Conservation (phyloP, 2,888 invertebrate genomes). For the Amphipyra tragopoginis region DNA sequence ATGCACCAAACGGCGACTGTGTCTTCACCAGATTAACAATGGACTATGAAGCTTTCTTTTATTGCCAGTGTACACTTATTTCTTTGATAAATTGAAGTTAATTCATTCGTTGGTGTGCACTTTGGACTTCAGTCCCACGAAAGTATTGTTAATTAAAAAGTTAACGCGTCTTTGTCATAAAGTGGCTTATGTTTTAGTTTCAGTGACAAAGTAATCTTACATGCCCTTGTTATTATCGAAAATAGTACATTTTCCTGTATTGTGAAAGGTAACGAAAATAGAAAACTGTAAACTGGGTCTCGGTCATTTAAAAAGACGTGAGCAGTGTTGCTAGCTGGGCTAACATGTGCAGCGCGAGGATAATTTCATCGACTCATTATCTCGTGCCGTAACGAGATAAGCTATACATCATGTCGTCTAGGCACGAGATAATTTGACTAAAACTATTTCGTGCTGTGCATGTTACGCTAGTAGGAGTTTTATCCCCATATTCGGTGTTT, state of each 20-base stretch:
- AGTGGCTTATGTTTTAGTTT: slow-evolving; percentile 10
- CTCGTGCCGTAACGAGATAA: too few species aligned
- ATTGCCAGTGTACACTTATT: slow-evolving; percentile 45
- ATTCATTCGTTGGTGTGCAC: slow-evolving; percentile 40
- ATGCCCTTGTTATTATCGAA: slow-evolving; percentile 2
- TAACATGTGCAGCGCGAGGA: too few species aligned
- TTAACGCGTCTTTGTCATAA: slow-evolving; percentile 10
- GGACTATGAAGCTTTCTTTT: slow-evolving; percentile 61
- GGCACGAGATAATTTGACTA: too few species aligned
- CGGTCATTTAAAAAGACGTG: too few species aligned
- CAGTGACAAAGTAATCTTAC: background rate
- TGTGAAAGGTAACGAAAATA: slow-evolving; percentile 4
- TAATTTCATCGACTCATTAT: too few species aligned
- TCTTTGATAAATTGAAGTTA: slow-evolving; percentile 52
- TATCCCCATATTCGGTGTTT: too few species aligned
- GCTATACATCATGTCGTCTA: too few species aligned
- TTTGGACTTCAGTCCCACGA: slow-evolving; percentile 39
- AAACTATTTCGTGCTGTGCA: too few species aligned
- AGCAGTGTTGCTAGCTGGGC: too few species aligned
- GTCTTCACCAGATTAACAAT: slow-evolving; percentile 65
- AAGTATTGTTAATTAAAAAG: slow-evolving; percentile 32
- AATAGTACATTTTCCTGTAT: background rate
- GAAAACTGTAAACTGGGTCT: background rate
- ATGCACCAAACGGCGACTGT: slow-evolving; percentile 61
- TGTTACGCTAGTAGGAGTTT: too few species aligned